Percentiles rank a stretch among this genome's conserved stretches.
These are phyloP conservation scores for Pangasius djambal DNA, from an alignment of 2,797 vertebrate genomes.

Conservation along the genomic window DNA sequence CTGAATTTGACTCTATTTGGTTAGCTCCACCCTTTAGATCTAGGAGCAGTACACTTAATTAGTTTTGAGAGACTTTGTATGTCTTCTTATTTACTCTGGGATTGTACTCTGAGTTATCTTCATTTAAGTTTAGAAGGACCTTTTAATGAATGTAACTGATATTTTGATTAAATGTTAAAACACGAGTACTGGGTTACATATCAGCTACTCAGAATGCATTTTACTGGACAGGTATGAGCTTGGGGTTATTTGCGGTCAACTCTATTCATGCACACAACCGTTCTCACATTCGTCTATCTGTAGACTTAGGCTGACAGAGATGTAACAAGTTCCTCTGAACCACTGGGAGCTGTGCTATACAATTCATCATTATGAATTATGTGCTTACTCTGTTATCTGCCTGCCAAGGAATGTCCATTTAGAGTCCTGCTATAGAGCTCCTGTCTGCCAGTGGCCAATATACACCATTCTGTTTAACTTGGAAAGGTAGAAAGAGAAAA, in stretches of 20 bases:
- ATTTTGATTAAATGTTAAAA: slow-evolving; percentile 15
- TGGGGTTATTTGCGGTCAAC: slow-evolving; percentile 17
- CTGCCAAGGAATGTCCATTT: slow-evolving; percentile 77
- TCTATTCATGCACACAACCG: slow-evolving; percentile 21
- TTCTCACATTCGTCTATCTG: not conserved
- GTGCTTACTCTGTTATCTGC: slow-evolving; percentile 72
- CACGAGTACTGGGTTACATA: not conserved
- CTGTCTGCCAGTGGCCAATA: slow-evolving; percentile 64
- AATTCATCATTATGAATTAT: slow-evolving; percentile 54
- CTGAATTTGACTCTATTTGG: not conserved
- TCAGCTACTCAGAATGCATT: slow-evolving; percentile 7
- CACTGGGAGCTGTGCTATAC: slow-evolving; percentile 41
- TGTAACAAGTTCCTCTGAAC: slow-evolving; percentile 31
- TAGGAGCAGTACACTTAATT: not conserved
- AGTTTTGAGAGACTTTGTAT: not conserved
- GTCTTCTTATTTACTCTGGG: not conserved
- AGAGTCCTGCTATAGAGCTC: slow-evolving; percentile 68
- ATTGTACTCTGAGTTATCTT: not conserved
- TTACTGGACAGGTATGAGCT: not conserved
- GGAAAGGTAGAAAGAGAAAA: slow-evolving; percentile 76
- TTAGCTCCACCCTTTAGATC: slow-evolving; percentile 5
- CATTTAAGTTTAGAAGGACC: not conserved
- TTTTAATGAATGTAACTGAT: not conserved
- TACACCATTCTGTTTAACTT: slow-evolving; percentile 70
- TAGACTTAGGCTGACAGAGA: slow-evolving; percentile 10